These are phyloP conservation scores for Copidosoma aretas DNA, from an alignment of 2,888 invertebrate species.

Conservation along the genomic window DNA sequence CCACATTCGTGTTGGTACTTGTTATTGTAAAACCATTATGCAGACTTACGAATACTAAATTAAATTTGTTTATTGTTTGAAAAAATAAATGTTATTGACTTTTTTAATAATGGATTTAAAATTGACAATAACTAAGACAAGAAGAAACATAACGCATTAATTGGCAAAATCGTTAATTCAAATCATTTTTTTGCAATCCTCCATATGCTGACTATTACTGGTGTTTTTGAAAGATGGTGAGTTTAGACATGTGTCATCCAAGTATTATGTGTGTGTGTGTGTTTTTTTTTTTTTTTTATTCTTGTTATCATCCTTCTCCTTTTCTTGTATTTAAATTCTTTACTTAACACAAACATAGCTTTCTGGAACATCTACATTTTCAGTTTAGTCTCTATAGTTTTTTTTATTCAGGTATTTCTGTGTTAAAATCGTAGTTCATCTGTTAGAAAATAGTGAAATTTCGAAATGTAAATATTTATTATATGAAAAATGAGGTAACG, in stretches of 20 bases:
- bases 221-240: slow-evolving; percentile 61
- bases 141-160: slow-evolving; percentile 18
- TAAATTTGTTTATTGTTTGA: background rate
- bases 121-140: slow-evolving; percentile 25
- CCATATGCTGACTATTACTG: slow-evolving; percentile 57
- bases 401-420: background rate
- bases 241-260: slow-evolving; percentile 51
- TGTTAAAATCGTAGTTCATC: background rate
- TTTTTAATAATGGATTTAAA: slow-evolving; percentile 35
- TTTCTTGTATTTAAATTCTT: background rate
- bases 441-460: background rate
- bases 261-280: slow-evolving; percentile 50
- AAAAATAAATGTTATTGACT: slow-evolving; percentile 38
- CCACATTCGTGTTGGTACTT: slow-evolving; percentile 20
- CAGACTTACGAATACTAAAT: background rate
- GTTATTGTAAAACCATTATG: slow-evolving; percentile 15
- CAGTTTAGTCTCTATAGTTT: background rate
- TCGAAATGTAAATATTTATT: background rate
- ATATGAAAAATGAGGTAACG: background rate
- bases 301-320: slow-evolving; percentile 1
- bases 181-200: slow-evolving; percentile 57
- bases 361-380: background rate
- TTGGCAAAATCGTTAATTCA: slow-evolving; percentile 51
- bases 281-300: slow-evolving; percentile 41
- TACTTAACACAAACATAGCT: slow-evolving; percentile 6